phyloP scores from a whole-genome alignment of 1,140 invertebrate species.

The Aphaenogaster rudis region DNA sequence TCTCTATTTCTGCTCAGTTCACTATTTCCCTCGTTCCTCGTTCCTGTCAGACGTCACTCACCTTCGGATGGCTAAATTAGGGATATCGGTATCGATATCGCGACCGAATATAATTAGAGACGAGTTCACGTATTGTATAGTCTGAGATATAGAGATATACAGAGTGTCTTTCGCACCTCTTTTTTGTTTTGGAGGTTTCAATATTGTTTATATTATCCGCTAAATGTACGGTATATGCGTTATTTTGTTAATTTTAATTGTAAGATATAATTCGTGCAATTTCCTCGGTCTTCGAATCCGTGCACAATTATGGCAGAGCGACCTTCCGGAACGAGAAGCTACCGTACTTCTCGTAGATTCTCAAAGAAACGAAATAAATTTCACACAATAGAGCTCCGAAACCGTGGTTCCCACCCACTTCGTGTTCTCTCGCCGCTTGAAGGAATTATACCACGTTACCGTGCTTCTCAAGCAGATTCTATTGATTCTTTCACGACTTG shows the following conservation, averaged over 20 bases:
- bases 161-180: not conserved
- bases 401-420: conserved; percentile 51
- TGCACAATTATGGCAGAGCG: not conserved
- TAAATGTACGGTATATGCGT: not conserved
- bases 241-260: conserved; percentile 5
- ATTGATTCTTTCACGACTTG: conserved; percentile 44
- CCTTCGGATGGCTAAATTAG: conserved; percentile 29
- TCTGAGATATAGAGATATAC: not conserved
- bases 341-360: conserved; percentile 24
- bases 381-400: conserved; percentile 60
- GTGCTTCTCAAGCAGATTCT: conserved; percentile 53
- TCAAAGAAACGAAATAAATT: conserved; percentile 61
- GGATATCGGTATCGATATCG: conserved; percentile 20
- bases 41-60: conserved; percentile 39
- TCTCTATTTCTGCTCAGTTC: conserved; percentile 33
- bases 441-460: conserved; percentile 58
- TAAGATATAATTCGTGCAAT: not conserved
- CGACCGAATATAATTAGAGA: conserved; percentile 34
- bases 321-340: not conserved
- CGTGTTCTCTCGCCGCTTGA: conserved; percentile 37
- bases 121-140: not conserved
- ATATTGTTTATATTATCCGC: not conserved
- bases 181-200: not conserved
- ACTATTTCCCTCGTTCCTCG: conserved; percentile 24
- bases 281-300: not conserved